A percentile compares a stretch with the other conserved stretches of the same genome.
These are phyloP conservation scores for Euleptes europaea DNA, from an alignment of 2,113 vertebrate genomes.

Conservation along the genomic window DNA sequence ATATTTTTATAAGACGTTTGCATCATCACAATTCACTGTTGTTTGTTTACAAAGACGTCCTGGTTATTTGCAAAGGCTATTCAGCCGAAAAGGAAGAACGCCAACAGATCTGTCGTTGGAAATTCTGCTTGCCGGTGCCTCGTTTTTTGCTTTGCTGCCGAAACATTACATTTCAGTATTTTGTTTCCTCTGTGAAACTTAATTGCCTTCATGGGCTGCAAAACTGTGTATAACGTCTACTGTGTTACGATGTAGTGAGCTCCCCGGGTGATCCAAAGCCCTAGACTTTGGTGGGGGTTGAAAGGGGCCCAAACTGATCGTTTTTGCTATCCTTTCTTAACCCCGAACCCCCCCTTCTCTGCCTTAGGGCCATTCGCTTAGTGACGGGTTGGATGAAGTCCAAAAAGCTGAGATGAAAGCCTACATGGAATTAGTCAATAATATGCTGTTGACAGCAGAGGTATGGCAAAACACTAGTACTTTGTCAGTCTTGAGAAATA, in stretches of 20 bases:
- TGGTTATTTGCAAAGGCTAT: constrained; percentile 13
- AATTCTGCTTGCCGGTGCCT: not conserved
- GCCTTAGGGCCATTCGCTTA: constrained; percentile 92
- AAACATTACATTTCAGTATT: not conserved
- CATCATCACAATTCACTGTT: constrained; percentile 24
- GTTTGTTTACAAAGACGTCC: constrained; percentile 1
- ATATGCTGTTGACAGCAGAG: constrained; percentile 96
- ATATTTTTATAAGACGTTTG: constrained; percentile 28
- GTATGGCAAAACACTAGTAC: constrained; percentile 69
- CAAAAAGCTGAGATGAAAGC: constrained; percentile 99
- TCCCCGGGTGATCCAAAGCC: constrained; percentile 18
- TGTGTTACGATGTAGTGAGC: constrained; percentile 16
- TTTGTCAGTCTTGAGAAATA: constrained; percentile 27
- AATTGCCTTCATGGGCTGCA: not conserved
- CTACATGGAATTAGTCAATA: constrained; percentile 93
- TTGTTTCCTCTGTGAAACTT: constrained; percentile 18
- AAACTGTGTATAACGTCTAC: constrained; percentile 14
- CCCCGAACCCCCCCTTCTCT: constrained; percentile 17
- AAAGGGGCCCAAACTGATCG: constrained; percentile 31
- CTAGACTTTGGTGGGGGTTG: constrained; percentile 23
- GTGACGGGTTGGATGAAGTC: constrained; percentile 91
- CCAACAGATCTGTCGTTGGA: not conserved
- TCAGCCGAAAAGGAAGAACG: not conserved
- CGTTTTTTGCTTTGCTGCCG: not conserved
- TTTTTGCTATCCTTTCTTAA: constrained; percentile 37